Evolutionary conservation across 1,140 invertebrate species (phyloP), one percentile per base, ranked within the genome.

Genomic region (Rhynchophorus ferrugineus): DNA sequence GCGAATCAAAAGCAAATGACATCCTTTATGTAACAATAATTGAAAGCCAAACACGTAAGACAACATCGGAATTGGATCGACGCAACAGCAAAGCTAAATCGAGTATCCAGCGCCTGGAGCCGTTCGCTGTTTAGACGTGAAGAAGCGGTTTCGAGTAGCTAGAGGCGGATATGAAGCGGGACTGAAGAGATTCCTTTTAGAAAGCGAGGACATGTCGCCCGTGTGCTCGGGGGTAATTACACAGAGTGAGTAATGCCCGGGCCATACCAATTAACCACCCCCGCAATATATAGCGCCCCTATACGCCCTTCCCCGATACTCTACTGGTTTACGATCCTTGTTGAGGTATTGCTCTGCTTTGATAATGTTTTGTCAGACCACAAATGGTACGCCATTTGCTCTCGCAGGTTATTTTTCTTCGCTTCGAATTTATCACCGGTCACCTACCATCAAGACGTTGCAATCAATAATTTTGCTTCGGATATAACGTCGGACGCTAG

Each of bases 151-250:
- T 19, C 11, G 24, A 44, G 22, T 29, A 21, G 29, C 50, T 33
- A 17, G 34, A 46, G 43, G 50, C 50, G 38, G 19, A 43, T 50
- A 33, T 50, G 22, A 36, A 51, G 38, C 34, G 29, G 20, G 35
- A 53, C 45, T 42, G 46, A 24, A 18, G 24, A 54, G 52, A 54
- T 37, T 54, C 20, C 45, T 54, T 54, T 24, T 22, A 38, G 35
- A 61, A 60, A 56, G 65, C 66, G 64, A 62, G 61, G 66, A 66
- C 66, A 66, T 64, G 62, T 66, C 65, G 61, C 60, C 64, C 61
- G 61, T 59, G 61, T 48, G 64, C 64, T 66, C 56, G 38, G 54
- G 61, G 63, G 65, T 67, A 68, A 68, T 68, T 68, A 68, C 64
- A 64, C 61, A 61, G 60, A 65, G 62, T 68, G 64, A 67, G 58